Conservation (phyloP, 2,888 invertebrate species). For the Pyrrhia umbra region DNA sequence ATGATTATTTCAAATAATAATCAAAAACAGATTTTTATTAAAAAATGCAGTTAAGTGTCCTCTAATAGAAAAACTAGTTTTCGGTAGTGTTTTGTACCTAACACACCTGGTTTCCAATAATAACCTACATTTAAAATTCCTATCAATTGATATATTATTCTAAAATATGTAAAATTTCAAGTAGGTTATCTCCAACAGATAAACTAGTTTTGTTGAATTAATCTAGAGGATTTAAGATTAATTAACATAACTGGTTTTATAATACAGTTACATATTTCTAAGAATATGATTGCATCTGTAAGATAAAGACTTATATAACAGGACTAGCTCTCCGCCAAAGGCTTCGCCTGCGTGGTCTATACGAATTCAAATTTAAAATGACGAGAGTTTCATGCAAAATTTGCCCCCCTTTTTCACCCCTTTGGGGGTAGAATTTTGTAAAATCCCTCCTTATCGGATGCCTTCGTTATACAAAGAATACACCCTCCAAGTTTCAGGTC, state of each 20-base stretch:
- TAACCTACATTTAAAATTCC: not conserved
- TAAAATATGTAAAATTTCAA: not conserved
- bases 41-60: not conserved
- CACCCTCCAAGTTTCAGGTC: no score
- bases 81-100: no score
- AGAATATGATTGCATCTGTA: not conserved
- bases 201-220: not conserved
- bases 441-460: no score
- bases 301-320: slow-evolving; percentile 1
- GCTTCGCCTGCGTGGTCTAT: no score
- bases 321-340: no score
- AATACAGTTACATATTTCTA: not conserved
- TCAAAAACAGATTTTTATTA: no score
- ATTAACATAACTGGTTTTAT: not conserved
- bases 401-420: no score
- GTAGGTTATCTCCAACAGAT: not conserved
- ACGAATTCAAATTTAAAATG: no score
- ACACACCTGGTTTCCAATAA: not conserved
- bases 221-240: slow-evolving; percentile 1
- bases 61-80: not conserved
- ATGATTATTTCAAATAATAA: no score
- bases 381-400: no score
- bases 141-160: not conserved
- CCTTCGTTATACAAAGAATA: no score
- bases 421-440: no score